Base-by-base conservation (phyloP, 2,888 invertebrate genomes). In the Tuta absoluta region DNA sequence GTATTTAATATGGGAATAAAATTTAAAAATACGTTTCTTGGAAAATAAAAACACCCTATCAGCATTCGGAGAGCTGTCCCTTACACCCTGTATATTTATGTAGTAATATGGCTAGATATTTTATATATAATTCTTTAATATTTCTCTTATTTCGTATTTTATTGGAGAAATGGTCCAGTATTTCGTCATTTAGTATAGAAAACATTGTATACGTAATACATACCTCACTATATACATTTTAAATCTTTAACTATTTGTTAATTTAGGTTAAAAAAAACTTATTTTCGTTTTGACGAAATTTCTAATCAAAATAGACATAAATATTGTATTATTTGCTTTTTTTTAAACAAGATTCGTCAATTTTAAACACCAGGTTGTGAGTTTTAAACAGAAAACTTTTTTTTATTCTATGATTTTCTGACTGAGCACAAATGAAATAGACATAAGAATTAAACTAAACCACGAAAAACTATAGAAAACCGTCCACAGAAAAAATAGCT, bases 201-300 rank as follows among this genome's bases (percentile, higher is more conserved):
- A 87, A 92, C 45, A 45, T 86, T 91, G 93, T 93, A 93, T 93
- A 93, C 93, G 93, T 93, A 93, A 93, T 82, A 81, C 85, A 92
- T 93, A 93, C 93, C 93, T 93, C 93, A 93, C 79, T 86, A 85
- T 79, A 83, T 83, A 82, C 81, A 80, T 48, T 62, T 60, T 67
- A 62, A 66, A 38, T 69, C 62, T 58, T 69, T 63, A 66, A 53
- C 59, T 59, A 37, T 41, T 19, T 19, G 38, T 59, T 41, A 66
- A 33, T 53, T 60, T 65, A 62, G 62, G 62, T 67, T 62, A 62
- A 65, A 56, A 67, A 66, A 63, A 60, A 63, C 1, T 53, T 3
- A 56, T 56, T 33, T 56, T 56, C 33, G 24, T 56, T 24, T 56
- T 4, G 14, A 10, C 56, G 24, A 24, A 56, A 33, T 33, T 53